Percentiles rank a stretch among this genome's conserved stretches.
Conservation (phyloP, 2,113 vertebrate species). For the Charina bottae region DNA sequence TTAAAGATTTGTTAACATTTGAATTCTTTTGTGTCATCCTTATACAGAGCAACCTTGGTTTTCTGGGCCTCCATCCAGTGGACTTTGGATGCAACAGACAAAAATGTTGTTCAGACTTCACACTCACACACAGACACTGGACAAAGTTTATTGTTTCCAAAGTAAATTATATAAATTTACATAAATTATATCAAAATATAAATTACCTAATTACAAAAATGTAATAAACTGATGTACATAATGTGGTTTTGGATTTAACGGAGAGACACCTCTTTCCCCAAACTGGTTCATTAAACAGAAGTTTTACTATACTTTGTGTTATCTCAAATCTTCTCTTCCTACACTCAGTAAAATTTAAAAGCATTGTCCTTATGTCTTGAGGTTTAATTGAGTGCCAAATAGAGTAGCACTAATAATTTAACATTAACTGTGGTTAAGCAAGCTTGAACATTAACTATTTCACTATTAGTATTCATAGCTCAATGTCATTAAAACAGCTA, state of each 20-base stretch:
- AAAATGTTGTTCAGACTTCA: not conserved
- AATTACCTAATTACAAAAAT: not conserved
- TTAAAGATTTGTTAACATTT: not conserved
- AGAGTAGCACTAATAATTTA: constrained; percentile 16
- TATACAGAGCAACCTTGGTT: not conserved
- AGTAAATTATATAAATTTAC: not conserved
- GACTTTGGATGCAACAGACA: not conserved
- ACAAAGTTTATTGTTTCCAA: not conserved
- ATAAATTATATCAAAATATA: not conserved
- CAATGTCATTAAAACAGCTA: not conserved
- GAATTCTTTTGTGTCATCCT: not conserved
- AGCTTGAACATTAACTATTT: not conserved
- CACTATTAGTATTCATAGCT: constrained; percentile 12
- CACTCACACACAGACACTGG: not conserved
- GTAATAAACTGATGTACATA: not conserved
- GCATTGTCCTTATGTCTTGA: not conserved
- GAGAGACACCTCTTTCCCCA: not conserved
- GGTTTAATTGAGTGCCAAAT: constrained; percentile 5
- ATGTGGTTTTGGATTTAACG: not conserved
- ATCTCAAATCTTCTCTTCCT: not conserved
- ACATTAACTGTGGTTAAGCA: constrained; percentile 15
- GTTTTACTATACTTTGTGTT: not conserved
- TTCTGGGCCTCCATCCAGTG: not conserved
- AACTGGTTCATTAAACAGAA: not conserved
- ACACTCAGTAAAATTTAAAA: constrained; percentile 8